Base-by-base conservation (phyloP, 2,113 vertebrate genomes). In the Theristicus caerulescens region DNA sequence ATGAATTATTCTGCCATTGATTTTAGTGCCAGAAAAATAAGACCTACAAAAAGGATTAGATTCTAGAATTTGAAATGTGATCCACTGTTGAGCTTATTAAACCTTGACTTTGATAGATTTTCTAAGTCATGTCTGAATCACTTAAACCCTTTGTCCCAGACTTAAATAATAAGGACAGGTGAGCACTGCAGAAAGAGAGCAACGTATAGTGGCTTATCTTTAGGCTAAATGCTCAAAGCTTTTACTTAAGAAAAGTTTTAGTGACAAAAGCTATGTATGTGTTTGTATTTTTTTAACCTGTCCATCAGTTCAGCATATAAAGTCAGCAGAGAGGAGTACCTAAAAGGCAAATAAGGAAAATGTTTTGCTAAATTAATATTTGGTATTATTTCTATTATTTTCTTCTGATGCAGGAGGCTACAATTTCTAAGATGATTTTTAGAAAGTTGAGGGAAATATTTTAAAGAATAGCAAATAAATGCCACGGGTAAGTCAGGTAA, bases 361-460 rank as follows among this genome's bases (percentile, higher is more conserved):
- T 44, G 29, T 42, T 46, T 91, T 96, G 69, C 83, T 80, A 52
- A 65, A 52, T 94, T 81, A 93, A 64, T 94, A 84, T 86, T 81
- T 93, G n/a, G 16, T 95, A 89, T 93, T 95, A 86, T 91, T 94
- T 93, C 49, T 65, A 8, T 95, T 90, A 36, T 92, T 61, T 94
- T 90, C 31, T 46, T 94, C 82, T 70, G 66, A 74, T 13, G 22
- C 44, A 81, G 65, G 49, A 80, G 76, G 42, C 69, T 91, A 78
- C 49, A 92, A 73, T 92, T 97, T 94, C 69, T 54, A 96, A 80
- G 36, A 93, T 83, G 73, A 74, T 72, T 93, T 97, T 94, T 90
- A 77, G 57, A 94, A 93, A 76, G 32, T 77, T 88, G 86, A 73
- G 61, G 52, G 65, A 82, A 77, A 19, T 73, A 24, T 70, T 88